Conservation (phyloP, 1,140 invertebrate genomes). For the Drosophila virilis region DNA sequence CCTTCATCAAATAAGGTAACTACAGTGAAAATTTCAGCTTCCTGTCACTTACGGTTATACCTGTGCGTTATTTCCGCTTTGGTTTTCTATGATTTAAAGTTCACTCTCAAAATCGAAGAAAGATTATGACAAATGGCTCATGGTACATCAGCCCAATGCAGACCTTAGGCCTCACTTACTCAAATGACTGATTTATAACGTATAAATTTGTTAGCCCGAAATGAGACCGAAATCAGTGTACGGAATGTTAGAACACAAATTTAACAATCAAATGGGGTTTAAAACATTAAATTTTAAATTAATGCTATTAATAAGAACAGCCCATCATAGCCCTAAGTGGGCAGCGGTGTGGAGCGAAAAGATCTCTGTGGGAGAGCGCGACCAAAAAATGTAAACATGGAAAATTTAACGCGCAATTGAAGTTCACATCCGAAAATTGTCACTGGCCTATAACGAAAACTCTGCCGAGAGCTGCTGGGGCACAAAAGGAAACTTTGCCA, state of each 20-base stretch:
- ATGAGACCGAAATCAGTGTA: conserved; percentile 13
- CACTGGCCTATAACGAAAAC: conserved; percentile 35
- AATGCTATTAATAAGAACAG: conserved; percentile 66
- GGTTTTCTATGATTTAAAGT: too few species aligned
- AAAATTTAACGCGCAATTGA: conserved; percentile 68
- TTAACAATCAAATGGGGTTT: too few species aligned
- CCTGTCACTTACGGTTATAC: too few species aligned
- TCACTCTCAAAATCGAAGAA: background rate
- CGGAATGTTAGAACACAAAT: conserved; percentile 24
- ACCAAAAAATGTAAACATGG: conserved; percentile 33
- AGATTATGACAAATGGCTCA: conserved; percentile 29
- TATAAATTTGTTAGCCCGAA: conserved; percentile 16
- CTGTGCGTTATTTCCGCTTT: too few species aligned
- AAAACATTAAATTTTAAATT: conserved; percentile 69
- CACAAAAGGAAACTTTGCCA: conserved; percentile 69
- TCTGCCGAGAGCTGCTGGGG: conserved; percentile 17
- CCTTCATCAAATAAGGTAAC: too few species aligned
- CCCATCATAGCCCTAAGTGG: background rate
- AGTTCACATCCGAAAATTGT: conserved; percentile 63
- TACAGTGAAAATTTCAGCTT: too few species aligned
- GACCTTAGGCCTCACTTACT: background rate
- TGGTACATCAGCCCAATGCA: background rate
- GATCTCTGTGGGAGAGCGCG: background rate
- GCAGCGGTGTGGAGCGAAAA: background rate
- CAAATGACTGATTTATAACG: conserved; percentile 34